Base-by-base conservation (phyloP, 2,113 vertebrate genomes). In the Bufo bufo region DNA sequence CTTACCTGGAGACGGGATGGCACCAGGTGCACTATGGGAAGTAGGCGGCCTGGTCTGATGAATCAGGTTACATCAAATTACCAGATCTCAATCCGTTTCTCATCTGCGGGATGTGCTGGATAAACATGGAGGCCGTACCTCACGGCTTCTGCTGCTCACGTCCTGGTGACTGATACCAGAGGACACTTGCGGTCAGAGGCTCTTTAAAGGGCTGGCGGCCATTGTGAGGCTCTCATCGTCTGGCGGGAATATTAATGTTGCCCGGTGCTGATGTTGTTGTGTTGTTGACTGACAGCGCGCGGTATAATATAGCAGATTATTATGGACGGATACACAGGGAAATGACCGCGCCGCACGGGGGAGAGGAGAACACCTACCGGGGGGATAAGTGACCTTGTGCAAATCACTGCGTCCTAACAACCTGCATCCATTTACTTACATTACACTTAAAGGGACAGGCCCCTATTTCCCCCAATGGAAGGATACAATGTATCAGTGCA, bases 331-430 rank as follows among this genome's bases (percentile, higher is more conserved):
- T 80, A 87, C 85, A 87, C 85, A 80, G 3, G 77, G 77, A 87
- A 87, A 87, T 87, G 65, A 87, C 54, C 77, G 59, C 11, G 77
- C 49, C 16, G 79, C 69, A 43, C 47, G 52, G 77, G 33, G 85
- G 75, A 81, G 77, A 43, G 9, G 80, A 52, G 61, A 71, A 54
- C 45, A 33, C 58, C 8, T 7, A 59, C 19, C 58, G n/a, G 66
- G 86, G 86, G 65, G 78, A 74, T 56, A 49, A 87, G 43, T 87
- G 78, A 82, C 86, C 86, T 82, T 87, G 86, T 82, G 66, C 77
- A 82, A 74, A 81, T 87, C 52, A 59, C 63, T 63, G 75, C 65
- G 20, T 81, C 52, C 66, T 72, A 52, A 87, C 78, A 82, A 74
- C 12, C 45, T 52, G 17, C 23, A 81, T 81, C 77, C 13, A 58